phyloP scores from a whole-genome alignment of 2,797 vertebrate genomes.

The Notolabrus celidotus region DNA sequence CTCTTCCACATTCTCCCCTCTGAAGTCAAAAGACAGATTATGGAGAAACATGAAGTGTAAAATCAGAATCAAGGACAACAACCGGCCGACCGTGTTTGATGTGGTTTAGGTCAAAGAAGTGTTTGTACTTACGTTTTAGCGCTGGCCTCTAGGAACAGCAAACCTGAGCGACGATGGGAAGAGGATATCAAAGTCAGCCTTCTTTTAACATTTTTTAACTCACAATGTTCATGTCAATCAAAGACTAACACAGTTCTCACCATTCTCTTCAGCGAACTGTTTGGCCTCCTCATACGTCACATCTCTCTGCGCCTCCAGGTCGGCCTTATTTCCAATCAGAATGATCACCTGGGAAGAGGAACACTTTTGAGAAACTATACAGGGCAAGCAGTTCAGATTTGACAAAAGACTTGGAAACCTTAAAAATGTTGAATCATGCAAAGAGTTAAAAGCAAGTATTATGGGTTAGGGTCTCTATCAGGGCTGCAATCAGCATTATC shows the following conservation, averaged over 20 bases:
- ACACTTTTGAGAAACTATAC: background rate
- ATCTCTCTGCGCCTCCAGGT: slow-evolving; percentile 97
- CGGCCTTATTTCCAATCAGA: slow-evolving; percentile 98
- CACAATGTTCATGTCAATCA: background rate
- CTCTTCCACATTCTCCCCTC: slow-evolving; percentile 97
- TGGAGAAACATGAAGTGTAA: background rate
- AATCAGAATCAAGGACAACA: background rate
- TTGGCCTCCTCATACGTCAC: slow-evolving; percentile 99
- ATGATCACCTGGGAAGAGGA: slow-evolving; percentile 91
- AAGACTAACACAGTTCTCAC: slow-evolving; percentile 75
- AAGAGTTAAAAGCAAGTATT: too few species aligned
- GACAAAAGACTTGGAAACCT: too few species aligned
- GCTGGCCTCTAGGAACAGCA: slow-evolving; percentile 97
- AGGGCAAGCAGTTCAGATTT: background rate
- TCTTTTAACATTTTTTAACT: background rate
- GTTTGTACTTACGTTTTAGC: slow-evolving; percentile 95
- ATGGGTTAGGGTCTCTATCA: too few species aligned
- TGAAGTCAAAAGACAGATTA: slow-evolving; percentile 59
- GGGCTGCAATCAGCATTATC: too few species aligned
- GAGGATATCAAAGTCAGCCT: background rate
- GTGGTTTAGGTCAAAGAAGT: too few species aligned
- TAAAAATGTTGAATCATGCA: background rate
- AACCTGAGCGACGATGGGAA: slow-evolving; percentile 81
- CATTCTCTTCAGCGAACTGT: slow-evolving; percentile 98
- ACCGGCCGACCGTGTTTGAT: background rate